A percentile compares a stretch with the other conserved stretches of the same genome.
phyloP scores from a whole-genome alignment of 2,113 vertebrate genomes.

The Cariama cristata region DNA sequence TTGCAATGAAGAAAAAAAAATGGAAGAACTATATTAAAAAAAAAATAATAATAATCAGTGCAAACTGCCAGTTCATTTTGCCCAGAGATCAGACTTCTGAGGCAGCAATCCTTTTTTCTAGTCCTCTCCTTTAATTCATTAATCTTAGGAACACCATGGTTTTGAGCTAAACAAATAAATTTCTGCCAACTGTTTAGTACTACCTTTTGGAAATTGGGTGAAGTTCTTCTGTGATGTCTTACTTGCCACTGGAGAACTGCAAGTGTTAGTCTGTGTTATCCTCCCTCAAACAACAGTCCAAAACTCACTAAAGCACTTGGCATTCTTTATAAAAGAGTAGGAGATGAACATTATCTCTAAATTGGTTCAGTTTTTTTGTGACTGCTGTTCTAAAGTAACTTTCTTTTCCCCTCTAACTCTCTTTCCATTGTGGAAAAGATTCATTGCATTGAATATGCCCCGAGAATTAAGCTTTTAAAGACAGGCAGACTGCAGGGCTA shows the following conservation, averaged over 20 bases:
- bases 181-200: background rate
- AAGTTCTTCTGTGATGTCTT: background rate
- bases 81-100: background rate
- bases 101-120: background rate
- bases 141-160: background rate
- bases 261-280: background rate
- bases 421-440: background rate
- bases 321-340: background rate
- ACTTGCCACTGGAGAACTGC: background rate
- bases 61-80: background rate
- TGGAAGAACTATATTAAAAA: background rate
- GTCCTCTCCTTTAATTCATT: background rate
- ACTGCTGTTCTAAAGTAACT: background rate
- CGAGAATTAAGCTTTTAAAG: background rate
- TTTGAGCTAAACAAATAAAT: background rate
- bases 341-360: background rate
- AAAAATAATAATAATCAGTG: background rate
- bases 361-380: background rate
- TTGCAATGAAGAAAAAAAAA: background rate
- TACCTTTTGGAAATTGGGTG: background rate
- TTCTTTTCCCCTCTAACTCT: background rate
- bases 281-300: background rate
- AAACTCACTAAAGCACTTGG: background rate
- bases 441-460: background rate
- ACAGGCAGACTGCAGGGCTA: background rate